phyloP scores from a whole-genome alignment of 2,888 invertebrate genomes.

The Megamerina dolium region DNA sequence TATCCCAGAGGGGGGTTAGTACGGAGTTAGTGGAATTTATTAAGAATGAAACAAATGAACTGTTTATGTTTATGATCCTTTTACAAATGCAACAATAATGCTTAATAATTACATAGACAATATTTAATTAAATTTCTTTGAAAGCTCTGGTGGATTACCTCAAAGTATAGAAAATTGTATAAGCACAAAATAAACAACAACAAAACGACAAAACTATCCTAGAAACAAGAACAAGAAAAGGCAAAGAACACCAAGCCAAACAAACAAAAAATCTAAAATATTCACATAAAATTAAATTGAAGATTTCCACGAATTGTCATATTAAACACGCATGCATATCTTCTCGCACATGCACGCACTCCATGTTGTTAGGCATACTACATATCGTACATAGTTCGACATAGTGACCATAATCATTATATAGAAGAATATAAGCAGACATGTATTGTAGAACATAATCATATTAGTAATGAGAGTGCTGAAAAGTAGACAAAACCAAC shows the following conservation, averaged over 20 bases:
- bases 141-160: conserved; percentile 33
- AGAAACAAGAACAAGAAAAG: conserved; percentile 18
- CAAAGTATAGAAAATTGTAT: no score
- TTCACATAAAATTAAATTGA: conserved; percentile 19
- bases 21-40: no score
- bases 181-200: conserved; percentile 24
- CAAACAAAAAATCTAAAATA: conserved; percentile 25
- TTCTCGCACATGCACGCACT: no score
- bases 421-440: no score
- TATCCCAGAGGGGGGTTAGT: no score
- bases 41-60: conserved; percentile 42
- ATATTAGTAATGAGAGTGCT: no score
- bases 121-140: conserved; percentile 39
- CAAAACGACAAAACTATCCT: conserved; percentile 6
- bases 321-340: conserved; percentile 13
- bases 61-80: conserved; percentile 40
- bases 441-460: no score
- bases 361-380: no score
- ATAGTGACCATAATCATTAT: no score
- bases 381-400: no score
- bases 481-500: no score
- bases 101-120: background rate
- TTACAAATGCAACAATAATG: conserved; percentile 2
- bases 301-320: conserved; percentile 17
- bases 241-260: conserved; percentile 19